Percentiles rank a stretch among this genome's conserved stretches.
Evolutionary conservation across 2,113 vertebrate genomes (phyloP).

Genomic region (Zosterops borbonicus): DNA sequence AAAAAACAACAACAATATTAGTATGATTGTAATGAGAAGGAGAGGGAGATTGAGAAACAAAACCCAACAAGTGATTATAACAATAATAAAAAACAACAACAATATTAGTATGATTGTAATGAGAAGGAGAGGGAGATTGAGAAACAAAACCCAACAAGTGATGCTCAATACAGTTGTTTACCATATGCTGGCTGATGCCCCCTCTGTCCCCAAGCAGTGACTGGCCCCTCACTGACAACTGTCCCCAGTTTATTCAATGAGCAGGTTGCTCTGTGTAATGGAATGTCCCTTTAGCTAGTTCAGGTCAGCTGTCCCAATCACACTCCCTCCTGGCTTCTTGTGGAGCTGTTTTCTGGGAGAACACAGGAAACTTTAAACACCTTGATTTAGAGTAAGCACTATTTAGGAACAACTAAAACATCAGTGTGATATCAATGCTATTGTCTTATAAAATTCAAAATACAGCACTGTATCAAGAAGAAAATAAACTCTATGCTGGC

Average conservation of each 20-base stretch:
- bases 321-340: not conserved
- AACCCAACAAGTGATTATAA: not conserved
- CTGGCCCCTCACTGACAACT: fast-evolving
- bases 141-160: not conserved
- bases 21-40: not conserved
- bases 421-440: not conserved
- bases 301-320: not conserved
- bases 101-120: not conserved
- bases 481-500: not conserved
- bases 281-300: not conserved
- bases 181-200: not conserved
- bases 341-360: not conserved
- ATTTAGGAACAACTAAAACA: not conserved
- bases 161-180: not conserved
- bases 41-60: not conserved
- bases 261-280: not conserved
- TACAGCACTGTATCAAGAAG: too few species aligned
- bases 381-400: not conserved
- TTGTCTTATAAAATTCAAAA: not conserved
- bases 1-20: not conserved
- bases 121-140: not conserved
- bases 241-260: not conserved
- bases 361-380: not conserved
- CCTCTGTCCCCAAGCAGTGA: not conserved
- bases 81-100: not conserved